phyloP scores from a whole-genome alignment of 2,797 vertebrate genomes.

The Limosa lapponica region DNA sequence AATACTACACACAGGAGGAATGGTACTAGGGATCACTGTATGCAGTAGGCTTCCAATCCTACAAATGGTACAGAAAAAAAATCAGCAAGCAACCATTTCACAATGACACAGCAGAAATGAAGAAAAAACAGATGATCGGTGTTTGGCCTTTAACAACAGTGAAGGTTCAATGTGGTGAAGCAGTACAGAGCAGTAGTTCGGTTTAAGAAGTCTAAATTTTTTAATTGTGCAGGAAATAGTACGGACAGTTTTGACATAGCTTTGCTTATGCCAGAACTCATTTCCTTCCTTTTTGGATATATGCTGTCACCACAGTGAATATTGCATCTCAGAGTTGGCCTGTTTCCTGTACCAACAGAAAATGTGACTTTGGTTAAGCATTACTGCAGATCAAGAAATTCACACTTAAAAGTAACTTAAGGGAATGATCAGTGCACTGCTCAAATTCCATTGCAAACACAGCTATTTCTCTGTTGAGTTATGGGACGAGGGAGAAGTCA shows the following conservation, averaged over 20 bases:
- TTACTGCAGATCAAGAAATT: conserved; percentile 63
- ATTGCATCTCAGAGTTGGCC: conserved; percentile 54
- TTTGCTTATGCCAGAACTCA: conserved; percentile 48
- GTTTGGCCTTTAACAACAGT: conserved; percentile 76
- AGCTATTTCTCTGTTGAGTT: conserved; percentile 55
- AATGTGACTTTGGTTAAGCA: conserved; percentile 45
- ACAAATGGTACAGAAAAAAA: conserved; percentile 87
- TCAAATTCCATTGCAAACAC: conserved; percentile 62
- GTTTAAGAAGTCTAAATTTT: conserved; percentile 20
- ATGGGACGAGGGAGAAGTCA: conserved; percentile 32
- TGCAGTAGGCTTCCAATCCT: conserved; percentile 81
- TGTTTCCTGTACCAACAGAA: conserved; percentile 58
- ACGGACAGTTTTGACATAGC: conserved; percentile 33
- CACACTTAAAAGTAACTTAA: conserved; percentile 15
- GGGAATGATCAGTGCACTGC: conserved; percentile 41
- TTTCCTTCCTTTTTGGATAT: conserved; percentile 17
- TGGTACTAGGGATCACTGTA: conserved; percentile 61
- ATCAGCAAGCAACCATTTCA: conserved; percentile 83
- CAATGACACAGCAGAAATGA: conserved; percentile 76
- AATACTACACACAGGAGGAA: conserved; percentile 70
- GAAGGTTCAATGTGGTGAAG: conserved; percentile 54
- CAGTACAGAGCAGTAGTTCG: neutral
- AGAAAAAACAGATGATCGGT: conserved; percentile 72
- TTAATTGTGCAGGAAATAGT: neutral
- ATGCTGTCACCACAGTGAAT: conserved; percentile 42